A percentile compares a stretch with the other conserved stretches of the same genome.
These are phyloP conservation scores for Nansenia antarctica DNA, from an alignment of 2,113 vertebrate genomes.

Conservation along the genomic window DNA sequence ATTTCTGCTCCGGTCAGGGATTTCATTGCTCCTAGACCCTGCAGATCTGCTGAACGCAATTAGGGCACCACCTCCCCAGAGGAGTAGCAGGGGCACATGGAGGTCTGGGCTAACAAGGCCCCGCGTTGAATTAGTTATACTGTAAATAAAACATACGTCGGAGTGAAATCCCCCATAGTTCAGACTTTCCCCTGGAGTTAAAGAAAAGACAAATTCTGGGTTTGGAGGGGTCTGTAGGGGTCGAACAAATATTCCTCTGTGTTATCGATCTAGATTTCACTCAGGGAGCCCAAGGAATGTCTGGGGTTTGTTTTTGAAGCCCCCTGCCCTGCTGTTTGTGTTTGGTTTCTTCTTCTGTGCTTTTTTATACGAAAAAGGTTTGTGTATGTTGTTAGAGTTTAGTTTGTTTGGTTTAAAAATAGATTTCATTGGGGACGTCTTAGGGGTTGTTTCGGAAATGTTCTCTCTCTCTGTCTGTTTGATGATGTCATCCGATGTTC, in stretches of 20 bases:
- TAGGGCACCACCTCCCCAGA: slow-evolving; percentile 57
- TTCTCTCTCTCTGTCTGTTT: no score
- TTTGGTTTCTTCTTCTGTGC: slow-evolving; percentile 4
- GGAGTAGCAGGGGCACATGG: slow-evolving; percentile 43
- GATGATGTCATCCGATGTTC: not conserved
- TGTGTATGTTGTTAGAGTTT: no score
- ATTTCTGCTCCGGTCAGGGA: slow-evolving; percentile 66
- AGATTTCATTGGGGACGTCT: not conserved
- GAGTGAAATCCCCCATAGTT: slow-evolving; percentile 51
- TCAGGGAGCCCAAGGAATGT: slow-evolving; percentile 25
- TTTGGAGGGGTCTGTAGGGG: slow-evolving; percentile 28
- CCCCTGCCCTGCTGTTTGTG: not conserved
- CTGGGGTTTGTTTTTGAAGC: slow-evolving; percentile 23
- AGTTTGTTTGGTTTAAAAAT: not conserved
- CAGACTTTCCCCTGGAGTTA: slow-evolving; percentile 44
- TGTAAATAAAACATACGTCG: slow-evolving; percentile 62
- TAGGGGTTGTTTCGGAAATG: not conserved
- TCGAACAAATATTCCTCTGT: slow-evolving; percentile 45
- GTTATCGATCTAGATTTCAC: slow-evolving; percentile 52
- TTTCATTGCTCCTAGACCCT: slow-evolving; percentile 51
- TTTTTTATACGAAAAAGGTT: no score
- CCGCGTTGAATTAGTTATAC: slow-evolving; percentile 64
- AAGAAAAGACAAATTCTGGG: slow-evolving; percentile 29
- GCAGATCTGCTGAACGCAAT: slow-evolving; percentile 63
- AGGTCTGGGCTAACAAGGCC: slow-evolving; percentile 61